phyloP scores from a whole-genome alignment of 2,888 invertebrate species.

The Megamerina dolium region DNA sequence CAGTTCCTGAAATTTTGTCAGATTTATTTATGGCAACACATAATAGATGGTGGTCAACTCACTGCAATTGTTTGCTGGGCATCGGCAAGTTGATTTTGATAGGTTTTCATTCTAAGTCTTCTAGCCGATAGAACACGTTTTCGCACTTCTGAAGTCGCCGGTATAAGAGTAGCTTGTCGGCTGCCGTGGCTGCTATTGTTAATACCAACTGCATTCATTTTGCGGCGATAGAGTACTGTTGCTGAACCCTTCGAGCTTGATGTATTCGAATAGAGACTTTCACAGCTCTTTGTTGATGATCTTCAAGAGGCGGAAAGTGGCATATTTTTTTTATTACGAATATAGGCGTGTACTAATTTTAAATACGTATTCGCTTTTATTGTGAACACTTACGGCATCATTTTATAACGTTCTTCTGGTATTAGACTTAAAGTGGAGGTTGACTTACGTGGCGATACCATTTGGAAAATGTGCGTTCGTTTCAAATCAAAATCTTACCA shows the following conservation, averaged over 20 bases:
- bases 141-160: conserved; percentile 45
- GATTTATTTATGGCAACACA: no score
- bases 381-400: conserved; percentile 41
- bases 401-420: conserved; percentile 52
- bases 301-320: conserved; percentile 21
- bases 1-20: conserved; percentile 52
- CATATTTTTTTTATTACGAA: neutral
- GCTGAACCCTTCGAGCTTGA: conserved; percentile 46
- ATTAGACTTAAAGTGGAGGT: conserved; percentile 54
- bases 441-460: conserved; percentile 37
- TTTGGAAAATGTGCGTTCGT: conserved; percentile 14
- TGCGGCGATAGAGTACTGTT: conserved; percentile 31
- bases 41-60: conserved; percentile 27
- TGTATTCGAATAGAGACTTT: conserved; percentile 46
- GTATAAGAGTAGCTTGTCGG: conserved; percentile 34
- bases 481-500: neutral
- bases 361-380: no score
- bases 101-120: conserved; percentile 65
- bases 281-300: conserved; percentile 47
- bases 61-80: conserved; percentile 73
- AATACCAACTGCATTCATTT: conserved; percentile 11
- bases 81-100: conserved; percentile 74
- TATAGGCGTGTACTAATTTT: neutral
- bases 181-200: no score
- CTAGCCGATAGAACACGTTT: conserved; percentile 73